phyloP scores from a whole-genome alignment of 2,113 vertebrate genomes.

The Australoheros scitulus region DNA sequence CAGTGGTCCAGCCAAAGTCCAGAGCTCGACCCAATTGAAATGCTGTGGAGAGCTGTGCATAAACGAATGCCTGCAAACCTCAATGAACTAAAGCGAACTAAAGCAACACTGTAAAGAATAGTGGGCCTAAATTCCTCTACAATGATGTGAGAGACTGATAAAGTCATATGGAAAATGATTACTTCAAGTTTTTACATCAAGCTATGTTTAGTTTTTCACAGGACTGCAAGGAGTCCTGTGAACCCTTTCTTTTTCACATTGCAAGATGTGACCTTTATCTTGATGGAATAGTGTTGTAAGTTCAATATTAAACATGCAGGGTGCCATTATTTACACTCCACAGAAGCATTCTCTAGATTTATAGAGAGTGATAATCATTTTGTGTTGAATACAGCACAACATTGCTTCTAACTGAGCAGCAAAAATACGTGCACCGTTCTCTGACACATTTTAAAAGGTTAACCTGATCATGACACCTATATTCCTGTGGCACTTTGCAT shows the following conservation, averaged over 20 bases:
- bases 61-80: background rate
- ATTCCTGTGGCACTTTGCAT: background rate
- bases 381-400: background rate
- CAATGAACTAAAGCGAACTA: background rate
- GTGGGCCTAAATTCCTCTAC: accelerated
- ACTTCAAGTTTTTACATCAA: too few relatives aligned
- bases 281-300: background rate
- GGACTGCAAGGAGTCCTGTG: accelerated
- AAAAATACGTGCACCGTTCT: background rate
- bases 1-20: background rate
- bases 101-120: background rate
- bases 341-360: background rate
- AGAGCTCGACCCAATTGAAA: background rate
- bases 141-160: background rate
- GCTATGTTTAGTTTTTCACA: background rate
- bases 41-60: background rate
- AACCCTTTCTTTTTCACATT: background rate
- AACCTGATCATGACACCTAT: background rate
- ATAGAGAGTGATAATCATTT: background rate
- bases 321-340: slow-evolving; percentile 1
- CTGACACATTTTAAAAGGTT: background rate
- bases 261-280: background rate
- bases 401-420: background rate
- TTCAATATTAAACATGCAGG: background rate
- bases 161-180: too few relatives aligned